Percentiles rank a stretch among this genome's conserved stretches.
Evolutionary conservation across 2,888 invertebrate species (phyloP).

Genomic region (Isotomurus palustris): DNA sequence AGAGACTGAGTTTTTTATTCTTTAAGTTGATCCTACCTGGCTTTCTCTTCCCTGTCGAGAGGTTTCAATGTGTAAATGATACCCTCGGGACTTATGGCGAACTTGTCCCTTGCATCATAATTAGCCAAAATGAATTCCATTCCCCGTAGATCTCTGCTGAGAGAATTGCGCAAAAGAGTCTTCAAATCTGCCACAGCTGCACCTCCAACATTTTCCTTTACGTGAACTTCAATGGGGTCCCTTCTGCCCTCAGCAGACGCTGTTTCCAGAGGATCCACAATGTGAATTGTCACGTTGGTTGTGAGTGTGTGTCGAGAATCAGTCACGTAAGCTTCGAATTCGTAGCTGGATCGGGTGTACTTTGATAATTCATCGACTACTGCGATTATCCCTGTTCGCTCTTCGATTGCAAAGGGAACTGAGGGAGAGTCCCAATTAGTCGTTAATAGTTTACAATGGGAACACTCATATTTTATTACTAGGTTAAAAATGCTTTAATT

Average conservation of each 20-base stretch:
- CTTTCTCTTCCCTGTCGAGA: constrained; percentile 69
- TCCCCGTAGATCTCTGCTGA: constrained; percentile 27
- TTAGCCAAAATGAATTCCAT: constrained; percentile 69
- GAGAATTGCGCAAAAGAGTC: constrained; percentile 26
- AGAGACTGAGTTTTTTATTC: background rate
- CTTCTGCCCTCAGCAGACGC: constrained; percentile 54
- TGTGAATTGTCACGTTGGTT: constrained; percentile 78
- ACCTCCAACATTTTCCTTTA: constrained; percentile 47
- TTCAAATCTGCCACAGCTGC: constrained; percentile 41
- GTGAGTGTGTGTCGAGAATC: constrained; percentile 62
- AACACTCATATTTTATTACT: background rate
- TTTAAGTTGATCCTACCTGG: constrained; percentile 55
- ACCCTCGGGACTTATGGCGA: constrained; percentile 72
- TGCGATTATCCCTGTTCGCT: constrained; percentile 78
- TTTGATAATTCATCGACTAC: constrained; percentile 70
- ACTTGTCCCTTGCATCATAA: constrained; percentile 73
- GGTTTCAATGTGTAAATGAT: constrained; percentile 71
- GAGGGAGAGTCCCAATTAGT: too few species aligned
- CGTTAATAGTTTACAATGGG: too few species aligned
- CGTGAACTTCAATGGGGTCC: constrained; percentile 60
- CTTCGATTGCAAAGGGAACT: constrained; percentile 88
- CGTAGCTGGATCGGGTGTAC: constrained; percentile 64
- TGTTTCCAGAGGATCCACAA: constrained; percentile 71
- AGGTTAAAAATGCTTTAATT: constrained; percentile 1
- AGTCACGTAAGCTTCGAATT: constrained; percentile 77